Percentiles rank a stretch among this genome's conserved stretches.
Conservation (phyloP, 2,888 invertebrate genomes). For the Hydrotaea diabolus region DNA sequence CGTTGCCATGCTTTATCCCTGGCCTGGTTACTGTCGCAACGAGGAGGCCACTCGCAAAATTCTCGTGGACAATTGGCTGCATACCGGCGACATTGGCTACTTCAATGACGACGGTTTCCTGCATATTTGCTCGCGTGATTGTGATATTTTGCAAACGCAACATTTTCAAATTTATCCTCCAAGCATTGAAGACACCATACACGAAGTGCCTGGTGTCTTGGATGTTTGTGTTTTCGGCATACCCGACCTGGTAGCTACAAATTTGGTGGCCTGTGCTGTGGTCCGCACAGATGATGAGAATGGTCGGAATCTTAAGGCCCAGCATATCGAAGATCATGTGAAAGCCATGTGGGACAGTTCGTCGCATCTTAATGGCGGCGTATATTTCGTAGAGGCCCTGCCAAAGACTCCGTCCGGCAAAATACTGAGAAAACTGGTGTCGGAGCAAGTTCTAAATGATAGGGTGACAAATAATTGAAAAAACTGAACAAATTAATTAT, state of each 20-base stretch:
- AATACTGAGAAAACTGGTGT: conserved; percentile 72
- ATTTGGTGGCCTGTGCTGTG: conserved; percentile 75
- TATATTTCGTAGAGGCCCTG: conserved; percentile 74
- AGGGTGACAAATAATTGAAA: background rate
- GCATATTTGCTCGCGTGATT: conserved; percentile 74
- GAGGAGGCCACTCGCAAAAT: conserved; percentile 71
- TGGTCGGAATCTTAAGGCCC: conserved; percentile 66
- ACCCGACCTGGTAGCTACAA: conserved; percentile 71
- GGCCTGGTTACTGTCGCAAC: conserved; percentile 75
- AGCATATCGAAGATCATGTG: conserved; percentile 70
- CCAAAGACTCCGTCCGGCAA: conserved; percentile 79
- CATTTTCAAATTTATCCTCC: conserved; percentile 75
- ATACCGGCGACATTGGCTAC: conserved; percentile 77
- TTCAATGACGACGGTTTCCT: conserved; percentile 76
- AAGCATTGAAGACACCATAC: conserved; percentile 76
- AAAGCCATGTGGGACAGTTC: conserved; percentile 70
- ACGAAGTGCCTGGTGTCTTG: conserved; percentile 72
- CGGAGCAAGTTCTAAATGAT: conserved; percentile 41
- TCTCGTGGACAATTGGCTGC: conserved; percentile 72
- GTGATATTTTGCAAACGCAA: conserved; percentile 76
- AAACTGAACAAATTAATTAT: no score
- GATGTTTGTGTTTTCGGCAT: conserved; percentile 76
- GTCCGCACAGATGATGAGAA: conserved; percentile 69
- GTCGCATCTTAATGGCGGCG: conserved; percentile 77
- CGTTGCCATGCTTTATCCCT: conserved; percentile 70